phyloP scores from a whole-genome alignment of 2,113 vertebrate genomes.

The Podarcis muralis region DNA sequence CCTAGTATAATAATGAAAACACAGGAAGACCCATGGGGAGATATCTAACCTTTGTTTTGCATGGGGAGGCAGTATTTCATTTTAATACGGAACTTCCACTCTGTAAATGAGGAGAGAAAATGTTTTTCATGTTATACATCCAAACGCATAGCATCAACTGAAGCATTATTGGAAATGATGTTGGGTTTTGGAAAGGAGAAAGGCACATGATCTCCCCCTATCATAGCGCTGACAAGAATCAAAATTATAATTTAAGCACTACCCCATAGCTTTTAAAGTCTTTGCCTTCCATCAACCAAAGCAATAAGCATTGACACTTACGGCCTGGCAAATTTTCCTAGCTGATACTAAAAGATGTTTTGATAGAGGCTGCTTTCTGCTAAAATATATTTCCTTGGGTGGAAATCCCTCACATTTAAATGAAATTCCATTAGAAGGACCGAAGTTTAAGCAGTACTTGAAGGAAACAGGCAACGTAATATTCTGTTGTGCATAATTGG shows the following conservation, averaged over 20 bases:
- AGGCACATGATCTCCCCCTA: too few species aligned
- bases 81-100: conserved; percentile 5
- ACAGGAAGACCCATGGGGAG: conserved; percentile 17
- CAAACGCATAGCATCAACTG: conserved; percentile 15
- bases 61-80: conserved; percentile 28
- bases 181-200: neutral
- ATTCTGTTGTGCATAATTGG: neutral
- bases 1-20: conserved; percentile 44
- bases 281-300: neutral
- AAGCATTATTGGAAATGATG: conserved; percentile 26
- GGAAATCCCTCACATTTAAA: neutral
- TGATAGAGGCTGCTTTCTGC: neutral
- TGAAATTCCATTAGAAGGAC: neutral
- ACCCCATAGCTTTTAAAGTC: neutral
- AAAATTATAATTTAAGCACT: neutral
- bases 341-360: neutral
- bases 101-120: conserved; percentile 43
- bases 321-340: neutral
- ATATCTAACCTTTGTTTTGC: conserved; percentile 37
- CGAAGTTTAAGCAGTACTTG: neutral
- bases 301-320: neutral
- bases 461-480: neutral
- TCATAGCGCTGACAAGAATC: neutral
- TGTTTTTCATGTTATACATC: neutral
- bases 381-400: neutral